Evolutionary conservation across 2,113 vertebrate genomes (phyloP).

Genomic region (Anas platyrhynchos): DNA sequence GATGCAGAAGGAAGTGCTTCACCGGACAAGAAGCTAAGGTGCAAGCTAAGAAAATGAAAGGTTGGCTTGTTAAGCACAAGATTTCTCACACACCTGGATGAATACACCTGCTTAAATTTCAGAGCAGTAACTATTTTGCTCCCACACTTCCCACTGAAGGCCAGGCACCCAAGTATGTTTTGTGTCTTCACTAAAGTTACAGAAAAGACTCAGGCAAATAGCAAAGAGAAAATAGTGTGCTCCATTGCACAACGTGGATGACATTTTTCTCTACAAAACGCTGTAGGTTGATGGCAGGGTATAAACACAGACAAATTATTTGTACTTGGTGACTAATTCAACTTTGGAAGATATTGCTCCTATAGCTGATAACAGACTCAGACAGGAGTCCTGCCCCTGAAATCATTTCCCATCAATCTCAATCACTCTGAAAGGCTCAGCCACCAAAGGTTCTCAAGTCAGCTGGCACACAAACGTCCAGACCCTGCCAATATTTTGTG

Average conservation of each 20-base stretch:
- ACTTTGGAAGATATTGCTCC: neutral
- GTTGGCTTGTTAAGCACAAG: neutral
- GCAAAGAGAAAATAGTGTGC: neutral
- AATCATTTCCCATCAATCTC: slow-evolving; percentile 50
- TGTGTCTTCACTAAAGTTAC: neutral
- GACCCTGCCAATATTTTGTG: slow-evolving; percentile 46
- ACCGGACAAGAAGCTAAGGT: neutral
- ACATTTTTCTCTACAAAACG: slow-evolving; percentile 21
- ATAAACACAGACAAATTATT: neutral
- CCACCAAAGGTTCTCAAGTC: slow-evolving; percentile 46
- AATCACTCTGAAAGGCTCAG: slow-evolving; percentile 43
- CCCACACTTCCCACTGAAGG: neutral
- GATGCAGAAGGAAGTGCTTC: neutral
- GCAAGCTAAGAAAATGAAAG: neutral
- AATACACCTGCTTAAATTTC: neutral
- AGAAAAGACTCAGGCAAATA: neutral
- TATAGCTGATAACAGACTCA: slow-evolving; percentile 6
- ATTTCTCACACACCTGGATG: neutral
- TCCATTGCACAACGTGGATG: neutral
- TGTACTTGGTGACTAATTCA: slow-evolving; percentile 24
- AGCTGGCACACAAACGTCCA: slow-evolving; percentile 23
- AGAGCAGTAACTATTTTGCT: neutral
- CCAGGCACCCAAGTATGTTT: neutral
- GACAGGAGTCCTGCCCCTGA: slow-evolving; percentile 16
- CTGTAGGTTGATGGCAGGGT: neutral